Conservation (phyloP, 2,888 invertebrate species). For the Halictus ligatus region DNA sequence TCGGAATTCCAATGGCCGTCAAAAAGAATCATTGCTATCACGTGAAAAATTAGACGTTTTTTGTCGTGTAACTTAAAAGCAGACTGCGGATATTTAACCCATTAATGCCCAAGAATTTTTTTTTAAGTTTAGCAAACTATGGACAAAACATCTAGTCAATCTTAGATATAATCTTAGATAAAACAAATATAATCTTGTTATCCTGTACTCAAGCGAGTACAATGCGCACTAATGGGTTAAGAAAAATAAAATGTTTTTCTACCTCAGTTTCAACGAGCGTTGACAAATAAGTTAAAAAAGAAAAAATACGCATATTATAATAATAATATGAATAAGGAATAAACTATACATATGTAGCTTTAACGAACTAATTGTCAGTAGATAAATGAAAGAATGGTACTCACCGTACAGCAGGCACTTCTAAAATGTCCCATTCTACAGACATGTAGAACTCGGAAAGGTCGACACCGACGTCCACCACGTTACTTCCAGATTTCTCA, state of each 20-base stretch:
- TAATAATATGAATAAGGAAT: no score
- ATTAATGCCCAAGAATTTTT: no score
- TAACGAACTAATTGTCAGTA: background rate
- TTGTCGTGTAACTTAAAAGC: background rate
- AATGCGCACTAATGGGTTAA: no score
- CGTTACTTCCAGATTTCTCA: conserved; percentile 94
- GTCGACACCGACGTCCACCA: conserved; percentile 97
- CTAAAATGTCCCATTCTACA: conserved; percentile 99
- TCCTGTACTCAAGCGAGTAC: no score
- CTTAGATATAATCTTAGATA: no score
- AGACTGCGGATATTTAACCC: background rate
- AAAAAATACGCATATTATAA: no score
- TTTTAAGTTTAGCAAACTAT: no score
- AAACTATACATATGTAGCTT: no score
- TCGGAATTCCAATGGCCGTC: background rate
- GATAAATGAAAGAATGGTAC: conserved; percentile 58
- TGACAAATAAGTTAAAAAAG: background rate
- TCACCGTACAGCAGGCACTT: conserved; percentile 96
- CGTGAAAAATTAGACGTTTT: background rate
- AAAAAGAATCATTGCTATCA: background rate
- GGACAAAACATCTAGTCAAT: no score
- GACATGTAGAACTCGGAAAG: conserved; percentile 99
- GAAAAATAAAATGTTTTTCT: background rate
- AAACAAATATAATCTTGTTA: no score
- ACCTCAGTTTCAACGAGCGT: background rate